These are phyloP conservation scores for Poecile atricapillus DNA, from an alignment of 2,113 vertebrate species.

Conservation along the genomic window DNA sequence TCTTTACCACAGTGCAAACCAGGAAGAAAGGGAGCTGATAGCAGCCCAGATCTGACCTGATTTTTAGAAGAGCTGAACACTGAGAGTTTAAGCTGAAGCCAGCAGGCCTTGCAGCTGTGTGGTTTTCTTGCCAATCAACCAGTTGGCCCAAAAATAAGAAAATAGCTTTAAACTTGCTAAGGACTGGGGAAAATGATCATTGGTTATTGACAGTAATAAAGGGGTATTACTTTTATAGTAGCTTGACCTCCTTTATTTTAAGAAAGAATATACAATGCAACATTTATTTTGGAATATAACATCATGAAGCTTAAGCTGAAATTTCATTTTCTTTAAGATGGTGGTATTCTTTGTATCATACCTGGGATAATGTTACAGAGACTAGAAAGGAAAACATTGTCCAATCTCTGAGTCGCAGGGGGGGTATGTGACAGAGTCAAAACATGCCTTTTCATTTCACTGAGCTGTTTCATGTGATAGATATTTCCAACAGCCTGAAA, in stretches of 20 bases:
- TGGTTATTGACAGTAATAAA: not conserved
- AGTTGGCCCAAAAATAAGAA: slow-evolving; percentile 4
- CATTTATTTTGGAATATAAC: not conserved
- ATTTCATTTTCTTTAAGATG: not conserved
- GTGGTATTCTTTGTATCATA: not conserved
- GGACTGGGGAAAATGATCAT: not conserved
- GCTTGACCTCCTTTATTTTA: not conserved
- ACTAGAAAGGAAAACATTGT: not conserved
- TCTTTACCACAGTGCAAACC: not conserved
- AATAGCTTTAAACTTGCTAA: not conserved
- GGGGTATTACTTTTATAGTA: not conserved
- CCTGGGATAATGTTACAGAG: not conserved
- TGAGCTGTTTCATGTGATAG: not conserved
- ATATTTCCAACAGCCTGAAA: not conserved
- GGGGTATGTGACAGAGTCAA: not conserved
- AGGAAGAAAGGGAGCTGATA: not conserved
- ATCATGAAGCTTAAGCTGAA: not conserved
- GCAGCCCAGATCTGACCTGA: not conserved
- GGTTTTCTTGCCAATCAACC: not conserved
- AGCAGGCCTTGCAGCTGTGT: slow-evolving; percentile 3
- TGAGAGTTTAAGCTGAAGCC: not conserved
- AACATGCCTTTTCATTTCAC: not conserved
- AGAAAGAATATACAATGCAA: not conserved
- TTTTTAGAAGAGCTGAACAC: not conserved
- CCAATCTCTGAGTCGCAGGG: not conserved